Evolutionary conservation across 2,888 invertebrate genomes (phyloP), one percentile per base, ranked within the genome.

Genomic region (Hypercompe scribonia): DNA sequence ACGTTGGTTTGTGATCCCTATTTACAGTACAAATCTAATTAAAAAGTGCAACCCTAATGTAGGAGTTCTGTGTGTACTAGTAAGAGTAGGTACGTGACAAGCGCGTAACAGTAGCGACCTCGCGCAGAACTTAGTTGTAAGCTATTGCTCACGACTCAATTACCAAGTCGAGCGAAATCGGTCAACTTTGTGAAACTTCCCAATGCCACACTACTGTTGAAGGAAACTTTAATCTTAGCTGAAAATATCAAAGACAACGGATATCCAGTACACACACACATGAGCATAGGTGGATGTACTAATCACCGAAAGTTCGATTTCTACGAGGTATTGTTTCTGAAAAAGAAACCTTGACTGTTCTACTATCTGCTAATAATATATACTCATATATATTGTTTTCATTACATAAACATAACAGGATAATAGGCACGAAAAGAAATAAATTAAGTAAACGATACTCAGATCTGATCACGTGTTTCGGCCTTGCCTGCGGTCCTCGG

Each of bases 121-220:
- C 61, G 28, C 33, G 46, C 2, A 31, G 33, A 66, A 28, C 39
- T 65, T 28, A 28, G 13, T 28, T 65, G 61, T 61, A 15, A 36
- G 39, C 46, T 66, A 66, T 66, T 31, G 33, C 66, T 46, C 33
- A 66, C 46, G 46, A 66, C 46, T 66, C 66, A 33, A 66, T 66
- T 66, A 46, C 46, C 24, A 33, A 66, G 46, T 46, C 33, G 66
- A 46, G 24, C 42, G 46, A 33, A 31, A 66, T 66, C 66, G 33
- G 33, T 28, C 13, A 46, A 66, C 66, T 66, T 66, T 11, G 24
- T 3, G 8, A 31, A 66, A 66, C 66, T 66, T 46, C 31, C 31
- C 31, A 2, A 28, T 58, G 15, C 61, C 31, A 61, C 61, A 31
- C 61, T 31, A 31, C 31, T 61, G 61, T 61, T 61, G 2, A 31